These are phyloP conservation scores for Hemithea aestivaria DNA, from an alignment of 2,888 invertebrate species.

Conservation along the genomic window DNA sequence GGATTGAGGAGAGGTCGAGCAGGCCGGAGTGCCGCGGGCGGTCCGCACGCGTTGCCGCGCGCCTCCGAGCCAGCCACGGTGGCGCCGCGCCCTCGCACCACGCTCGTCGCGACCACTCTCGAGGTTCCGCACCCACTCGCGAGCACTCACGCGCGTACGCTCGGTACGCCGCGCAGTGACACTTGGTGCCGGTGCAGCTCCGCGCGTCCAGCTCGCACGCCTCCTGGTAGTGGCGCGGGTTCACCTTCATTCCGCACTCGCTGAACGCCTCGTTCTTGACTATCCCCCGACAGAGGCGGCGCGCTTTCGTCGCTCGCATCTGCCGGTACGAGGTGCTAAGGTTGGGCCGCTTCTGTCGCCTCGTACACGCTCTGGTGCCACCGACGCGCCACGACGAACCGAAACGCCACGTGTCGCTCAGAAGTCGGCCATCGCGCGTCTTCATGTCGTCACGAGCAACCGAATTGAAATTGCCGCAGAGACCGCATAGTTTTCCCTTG, in stretches of 20 bases:
- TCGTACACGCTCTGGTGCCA: slow-evolving; percentile 84
- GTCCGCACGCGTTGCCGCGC: slow-evolving; percentile 31
- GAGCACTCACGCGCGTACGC: slow-evolving; percentile 94
- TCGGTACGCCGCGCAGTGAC: slow-evolving; percentile 93
- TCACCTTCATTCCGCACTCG: slow-evolving; percentile 88
- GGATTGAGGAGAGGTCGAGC: slow-evolving; percentile 47
- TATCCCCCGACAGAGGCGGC: slow-evolving; percentile 75
- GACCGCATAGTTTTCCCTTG: slow-evolving; percentile 89
- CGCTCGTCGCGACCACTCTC: slow-evolving; percentile 85
- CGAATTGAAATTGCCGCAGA: slow-evolving; percentile 97
- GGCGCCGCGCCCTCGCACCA: slow-evolving; percentile 79
- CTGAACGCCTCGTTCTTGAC: slow-evolving; percentile 80
- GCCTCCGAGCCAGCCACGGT: slow-evolving; percentile 55
- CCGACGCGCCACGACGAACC: slow-evolving; percentile 96
- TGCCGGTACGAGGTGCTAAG: slow-evolving; percentile 70
- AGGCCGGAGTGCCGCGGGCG: slow-evolving; percentile 33
- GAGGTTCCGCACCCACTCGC: slow-evolving; percentile 84
- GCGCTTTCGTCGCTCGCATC: slow-evolving; percentile 63
- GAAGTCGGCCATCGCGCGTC: slow-evolving; percentile 82
- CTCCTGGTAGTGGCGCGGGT: slow-evolving; percentile 89
- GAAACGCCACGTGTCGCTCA: slow-evolving; percentile 85
- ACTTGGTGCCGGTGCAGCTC: slow-evolving; percentile 88
- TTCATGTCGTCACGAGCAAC: slow-evolving; percentile 91
- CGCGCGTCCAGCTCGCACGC: slow-evolving; percentile 94
- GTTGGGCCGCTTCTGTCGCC: slow-evolving; percentile 73